These are phyloP conservation scores for Gastracanthus pulcherrimus DNA, from an alignment of 2,888 invertebrate species.

Conservation along the genomic window DNA sequence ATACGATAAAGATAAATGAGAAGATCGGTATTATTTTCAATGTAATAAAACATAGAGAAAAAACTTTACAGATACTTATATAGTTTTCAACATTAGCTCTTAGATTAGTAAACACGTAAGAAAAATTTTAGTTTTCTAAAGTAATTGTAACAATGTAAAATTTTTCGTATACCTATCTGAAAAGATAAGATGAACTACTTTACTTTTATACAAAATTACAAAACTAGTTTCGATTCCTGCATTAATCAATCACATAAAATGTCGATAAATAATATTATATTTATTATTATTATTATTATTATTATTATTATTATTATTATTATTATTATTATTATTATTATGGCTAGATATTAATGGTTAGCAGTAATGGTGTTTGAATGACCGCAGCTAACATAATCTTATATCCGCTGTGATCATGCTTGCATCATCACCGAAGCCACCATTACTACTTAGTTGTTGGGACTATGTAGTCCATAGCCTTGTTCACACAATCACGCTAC, in stretches of 20 bases:
- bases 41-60: background rate
- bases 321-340: background rate
- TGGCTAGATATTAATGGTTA: background rate
- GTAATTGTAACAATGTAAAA: background rate
- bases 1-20: slow-evolving; percentile 1
- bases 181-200: background rate
- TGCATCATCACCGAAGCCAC: too few relatives aligned
- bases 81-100: too few relatives aligned
- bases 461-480: too few relatives aligned
- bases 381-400: too few relatives aligned
- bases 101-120: background rate
- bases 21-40: slow-evolving; percentile 18
- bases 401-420: too few relatives aligned
- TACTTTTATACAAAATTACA: background rate
- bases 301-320: background rate
- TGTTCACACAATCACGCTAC: too few relatives aligned
- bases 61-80: too few relatives aligned
- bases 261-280: background rate
- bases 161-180: background rate
- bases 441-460: too few relatives aligned
- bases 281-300: background rate
- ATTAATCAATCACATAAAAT: background rate
- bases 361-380: too few relatives aligned
- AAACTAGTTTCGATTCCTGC: background rate
- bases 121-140: background rate